Percentiles rank a stretch among this genome's conserved stretches.
Evolutionary conservation across 2,888 invertebrate species (phyloP).

Genomic region (Caenorhabditis afra): DNA sequence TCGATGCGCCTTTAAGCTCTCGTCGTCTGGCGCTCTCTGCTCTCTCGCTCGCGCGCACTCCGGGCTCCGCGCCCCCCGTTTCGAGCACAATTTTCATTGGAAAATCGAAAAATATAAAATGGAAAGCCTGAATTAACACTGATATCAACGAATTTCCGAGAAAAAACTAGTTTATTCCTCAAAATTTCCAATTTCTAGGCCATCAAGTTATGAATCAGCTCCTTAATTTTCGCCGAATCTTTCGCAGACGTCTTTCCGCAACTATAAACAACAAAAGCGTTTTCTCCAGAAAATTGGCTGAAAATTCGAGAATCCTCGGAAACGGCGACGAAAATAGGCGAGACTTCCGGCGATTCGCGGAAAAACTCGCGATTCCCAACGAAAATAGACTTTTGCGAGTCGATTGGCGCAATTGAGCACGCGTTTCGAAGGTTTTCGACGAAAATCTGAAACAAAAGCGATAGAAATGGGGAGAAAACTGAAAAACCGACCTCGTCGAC

Average conservation of each 20-base stretch:
- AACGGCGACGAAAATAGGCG: neutral
- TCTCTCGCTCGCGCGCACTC: constrained; percentile 7
- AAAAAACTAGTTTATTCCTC: too few species aligned
- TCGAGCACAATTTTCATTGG: neutral
- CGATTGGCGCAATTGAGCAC: neutral
- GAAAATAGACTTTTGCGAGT: neutral
- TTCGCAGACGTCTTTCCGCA: constrained; percentile 10
- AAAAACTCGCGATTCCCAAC: constrained; percentile 3
- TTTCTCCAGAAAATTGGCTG: neutral
- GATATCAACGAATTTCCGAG: too few species aligned
- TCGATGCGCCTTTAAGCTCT: constrained; percentile 43
- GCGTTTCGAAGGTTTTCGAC: constrained; percentile 4
- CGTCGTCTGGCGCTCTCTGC: constrained; percentile 21
- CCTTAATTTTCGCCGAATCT: constrained; percentile 12
- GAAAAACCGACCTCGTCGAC: constrained; percentile 20
- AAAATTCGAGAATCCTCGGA: neutral
- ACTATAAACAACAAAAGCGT: constrained; percentile 26
- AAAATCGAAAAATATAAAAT: too few species aligned
- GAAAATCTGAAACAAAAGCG: constrained; percentile 3
- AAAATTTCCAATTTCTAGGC: neutral
- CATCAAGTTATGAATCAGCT: constrained; percentile 10
- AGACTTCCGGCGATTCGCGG: neutral
- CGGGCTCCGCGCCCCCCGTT: neutral
- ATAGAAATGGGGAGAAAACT: neutral
- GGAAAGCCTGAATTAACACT: too few species aligned